Percentiles rank a stretch among this genome's conserved stretches.
phyloP scores from a whole-genome alignment of 2,113 vertebrate species.

The Casuarius casuarius region DNA sequence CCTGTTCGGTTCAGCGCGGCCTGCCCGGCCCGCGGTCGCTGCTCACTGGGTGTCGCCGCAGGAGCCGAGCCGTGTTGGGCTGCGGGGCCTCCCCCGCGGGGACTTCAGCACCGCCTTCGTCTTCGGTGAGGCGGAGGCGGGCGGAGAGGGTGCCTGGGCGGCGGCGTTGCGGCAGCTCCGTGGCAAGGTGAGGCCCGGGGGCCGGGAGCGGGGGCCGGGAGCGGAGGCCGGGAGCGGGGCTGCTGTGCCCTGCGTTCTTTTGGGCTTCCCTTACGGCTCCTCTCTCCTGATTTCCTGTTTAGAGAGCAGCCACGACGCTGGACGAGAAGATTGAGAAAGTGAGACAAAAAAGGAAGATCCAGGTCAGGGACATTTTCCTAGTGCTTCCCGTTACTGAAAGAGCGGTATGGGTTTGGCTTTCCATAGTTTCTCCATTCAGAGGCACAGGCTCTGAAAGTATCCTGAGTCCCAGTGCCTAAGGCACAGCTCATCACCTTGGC shows the following conservation, averaged over 20 bases:
- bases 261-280: not conserved
- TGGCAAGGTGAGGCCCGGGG: conserved; percentile 82
- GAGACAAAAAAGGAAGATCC: conserved; percentile 86
- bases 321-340: conserved; percentile 97
- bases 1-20: not conserved
- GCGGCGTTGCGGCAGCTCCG: conserved; percentile 90
- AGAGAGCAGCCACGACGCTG: conserved; percentile 89
- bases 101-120: conserved; percentile 86
- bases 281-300: not conserved
- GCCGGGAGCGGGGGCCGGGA: not conserved
- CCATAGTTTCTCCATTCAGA: rapidly evolving
- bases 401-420: not conserved
- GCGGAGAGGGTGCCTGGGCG: conserved; percentile 78
- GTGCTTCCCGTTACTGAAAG: not conserved
- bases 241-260: rapidly evolving
- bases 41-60: not conserved
- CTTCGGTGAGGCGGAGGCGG: conserved; percentile 85
- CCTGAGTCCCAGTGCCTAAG: not conserved
- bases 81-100: not conserved
- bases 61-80: conserved; percentile 74
- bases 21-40: not conserved
- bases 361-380: conserved; percentile 71
- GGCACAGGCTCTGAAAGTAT: not conserved
- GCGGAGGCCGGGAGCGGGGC: not conserved
- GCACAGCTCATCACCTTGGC: not conserved